phyloP scores from a whole-genome alignment of 1,140 invertebrate species.

The Drosophila bocki region DNA sequence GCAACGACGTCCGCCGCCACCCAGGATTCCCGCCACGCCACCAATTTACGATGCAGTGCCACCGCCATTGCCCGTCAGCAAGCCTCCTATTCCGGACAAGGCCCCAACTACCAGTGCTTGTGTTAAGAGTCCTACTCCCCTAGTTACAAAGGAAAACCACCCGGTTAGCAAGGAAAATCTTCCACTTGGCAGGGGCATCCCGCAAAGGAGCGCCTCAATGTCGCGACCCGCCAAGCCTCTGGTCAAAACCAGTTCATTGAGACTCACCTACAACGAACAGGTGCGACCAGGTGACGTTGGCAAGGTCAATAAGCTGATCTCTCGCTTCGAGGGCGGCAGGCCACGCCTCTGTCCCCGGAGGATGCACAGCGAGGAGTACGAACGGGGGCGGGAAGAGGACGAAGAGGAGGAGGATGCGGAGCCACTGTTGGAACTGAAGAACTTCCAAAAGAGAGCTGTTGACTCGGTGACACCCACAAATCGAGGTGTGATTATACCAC shows the following conservation, averaged over 20 bases:
- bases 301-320: constrained; percentile 81
- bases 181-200: constrained; percentile 9
- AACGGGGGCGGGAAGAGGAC: not conserved
- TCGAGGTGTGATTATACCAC: constrained; percentile 53
- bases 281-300: constrained; percentile 71
- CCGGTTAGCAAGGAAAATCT: not conserved
- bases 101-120: not conserved
- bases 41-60: constrained; percentile 71
- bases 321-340: constrained; percentile 71
- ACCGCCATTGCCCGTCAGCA: constrained; percentile 57
- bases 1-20: constrained; percentile 50
- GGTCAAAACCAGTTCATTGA: constrained; percentile 77
- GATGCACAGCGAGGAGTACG: constrained; percentile 68
- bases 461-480: constrained; percentile 49
- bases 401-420: constrained; percentile 8
- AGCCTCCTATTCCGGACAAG: constrained; percentile 24
- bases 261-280: constrained; percentile 77
- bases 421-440: not conserved
- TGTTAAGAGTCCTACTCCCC: not conserved
- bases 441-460: constrained; percentile 2
- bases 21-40: not conserved
- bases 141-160: not conserved
- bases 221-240: constrained; percentile 66
- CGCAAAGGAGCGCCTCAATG: constrained; percentile 71
- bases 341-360: constrained; percentile 52